These are phyloP conservation scores for Caenorhabditis sp. DNA, from an alignment of 2,888 invertebrate genomes.

Conservation along the genomic window DNA sequence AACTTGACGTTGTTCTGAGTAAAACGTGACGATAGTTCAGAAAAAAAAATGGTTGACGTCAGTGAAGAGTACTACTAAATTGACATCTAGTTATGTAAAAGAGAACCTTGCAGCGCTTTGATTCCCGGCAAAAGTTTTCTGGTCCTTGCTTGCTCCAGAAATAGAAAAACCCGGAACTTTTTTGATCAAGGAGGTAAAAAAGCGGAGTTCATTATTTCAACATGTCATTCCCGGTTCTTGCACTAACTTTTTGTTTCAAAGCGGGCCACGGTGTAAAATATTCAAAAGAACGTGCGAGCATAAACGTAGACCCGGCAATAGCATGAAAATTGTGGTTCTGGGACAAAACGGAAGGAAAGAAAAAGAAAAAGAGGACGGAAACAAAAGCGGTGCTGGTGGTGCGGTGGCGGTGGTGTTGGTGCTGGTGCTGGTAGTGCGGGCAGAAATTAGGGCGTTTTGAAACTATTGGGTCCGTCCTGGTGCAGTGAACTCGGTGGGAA, in stretches of 20 bases:
- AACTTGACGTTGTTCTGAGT: neutral
- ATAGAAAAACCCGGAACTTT: neutral
- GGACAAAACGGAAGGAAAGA: slow-evolving; percentile 12
- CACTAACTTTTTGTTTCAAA: neutral
- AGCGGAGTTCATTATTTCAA: neutral
- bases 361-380: slow-evolving; percentile 26
- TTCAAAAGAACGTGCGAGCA: slow-evolving; percentile 27
- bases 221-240: neutral
- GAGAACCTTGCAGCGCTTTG: neutral
- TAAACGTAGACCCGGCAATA: slow-evolving; percentile 22
- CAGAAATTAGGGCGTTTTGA: slow-evolving; percentile 30
- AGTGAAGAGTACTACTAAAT: neutral
- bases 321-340: slow-evolving; percentile 28
- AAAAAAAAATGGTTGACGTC: neutral
- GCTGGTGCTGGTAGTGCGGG: slow-evolving; percentile 14
- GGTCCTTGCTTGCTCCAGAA: neutral
- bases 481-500: slow-evolving; percentile 4
- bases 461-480: slow-evolving; percentile 22
- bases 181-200: neutral
- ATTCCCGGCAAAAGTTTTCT: neutral
- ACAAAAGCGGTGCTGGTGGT: slow-evolving; percentile 41
- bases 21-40: neutral
- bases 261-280: slow-evolving; percentile 11
- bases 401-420: slow-evolving; percentile 11
- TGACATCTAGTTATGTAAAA: no score